These are phyloP conservation scores for Rallus limicola DNA, from an alignment of 2,113 vertebrate species.

Conservation along the genomic window DNA sequence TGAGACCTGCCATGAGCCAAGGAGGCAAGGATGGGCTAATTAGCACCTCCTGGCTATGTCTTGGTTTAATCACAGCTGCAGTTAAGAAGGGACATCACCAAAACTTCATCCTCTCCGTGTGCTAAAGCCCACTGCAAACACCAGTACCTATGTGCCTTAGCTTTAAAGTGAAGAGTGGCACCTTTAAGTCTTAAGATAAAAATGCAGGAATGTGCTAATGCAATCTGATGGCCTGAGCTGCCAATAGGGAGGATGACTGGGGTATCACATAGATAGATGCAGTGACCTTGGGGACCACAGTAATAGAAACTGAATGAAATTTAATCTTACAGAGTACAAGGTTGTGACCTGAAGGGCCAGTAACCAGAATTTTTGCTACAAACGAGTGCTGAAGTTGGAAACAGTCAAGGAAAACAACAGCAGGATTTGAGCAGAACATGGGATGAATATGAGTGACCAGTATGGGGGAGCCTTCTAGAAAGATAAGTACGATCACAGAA, in stretches of 20 bases:
- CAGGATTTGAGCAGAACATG: not conserved
- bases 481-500: not conserved
- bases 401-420: constrained; percentile 11
- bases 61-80: not conserved
- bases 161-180: not conserved
- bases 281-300: constrained; percentile 23
- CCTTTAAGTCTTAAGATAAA: constrained; percentile 27
- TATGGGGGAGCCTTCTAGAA: not conserved
- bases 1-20: not conserved
- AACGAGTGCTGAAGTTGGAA: not conserved
- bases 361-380: constrained; percentile 32
- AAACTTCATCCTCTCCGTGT: not conserved
- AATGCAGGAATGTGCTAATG: not conserved
- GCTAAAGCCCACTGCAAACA: not conserved
- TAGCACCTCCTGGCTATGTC: not conserved
- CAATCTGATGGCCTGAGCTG: not conserved
- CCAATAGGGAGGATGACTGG: constrained; percentile 7
- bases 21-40: not conserved
- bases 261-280: not conserved
- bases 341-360: constrained; percentile 27
- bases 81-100: not conserved
- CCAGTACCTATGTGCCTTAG: not conserved
- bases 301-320: constrained; percentile 52
- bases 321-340: constrained; percentile 36
- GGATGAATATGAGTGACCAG: not conserved